Percentiles rank a stretch among this genome's conserved stretches.
Evolutionary conservation across 2,797 vertebrate genomes (phyloP).

Genomic region (Silurus lanzhouensis): DNA sequence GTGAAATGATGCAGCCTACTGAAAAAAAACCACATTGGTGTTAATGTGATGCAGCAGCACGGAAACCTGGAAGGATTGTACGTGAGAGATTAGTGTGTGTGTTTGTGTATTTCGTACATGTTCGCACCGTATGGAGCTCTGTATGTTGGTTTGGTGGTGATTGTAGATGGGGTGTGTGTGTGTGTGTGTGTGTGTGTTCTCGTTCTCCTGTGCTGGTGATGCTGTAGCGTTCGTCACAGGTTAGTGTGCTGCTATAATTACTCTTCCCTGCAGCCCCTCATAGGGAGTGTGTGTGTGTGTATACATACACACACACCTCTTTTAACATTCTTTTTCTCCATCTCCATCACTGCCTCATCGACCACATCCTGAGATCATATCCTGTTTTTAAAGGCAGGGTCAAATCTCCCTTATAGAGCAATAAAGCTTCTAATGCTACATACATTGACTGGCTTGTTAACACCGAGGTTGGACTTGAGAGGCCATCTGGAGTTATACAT

Average conservation of each 20-base stretch:
- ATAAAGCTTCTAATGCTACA: constrained; percentile 45
- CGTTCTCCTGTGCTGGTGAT: constrained; percentile 8
- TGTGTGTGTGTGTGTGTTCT: neutral
- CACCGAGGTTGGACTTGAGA: constrained; percentile 12
- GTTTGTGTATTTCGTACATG: neutral
- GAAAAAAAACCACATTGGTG: neutral
- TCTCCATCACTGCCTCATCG: constrained; percentile 17
- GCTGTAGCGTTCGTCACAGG: constrained; percentile 61
- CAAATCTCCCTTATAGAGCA: constrained; percentile 42
- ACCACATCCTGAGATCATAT: neutral
- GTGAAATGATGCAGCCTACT: neutral
- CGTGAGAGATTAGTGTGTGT: neutral
- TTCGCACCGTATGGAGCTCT: neutral
- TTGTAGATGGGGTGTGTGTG: neutral
- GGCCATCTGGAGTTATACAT: constrained; percentile 40
- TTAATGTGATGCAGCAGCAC: neutral
- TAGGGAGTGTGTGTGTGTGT: constrained; percentile 75
- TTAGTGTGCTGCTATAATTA: constrained; percentile 75
- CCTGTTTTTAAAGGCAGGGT: constrained; percentile 8
- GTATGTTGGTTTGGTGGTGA: neutral
- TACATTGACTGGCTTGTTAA: neutral
- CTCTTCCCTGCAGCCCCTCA: constrained; percentile 74
- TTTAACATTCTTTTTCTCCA: neutral
- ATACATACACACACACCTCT: constrained; percentile 59
- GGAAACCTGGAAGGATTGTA: neutral